Percentiles rank a stretch among this genome's conserved stretches.
Evolutionary conservation across 2,888 invertebrate genomes (phyloP).

Genomic region (Drosophila helvetica): DNA sequence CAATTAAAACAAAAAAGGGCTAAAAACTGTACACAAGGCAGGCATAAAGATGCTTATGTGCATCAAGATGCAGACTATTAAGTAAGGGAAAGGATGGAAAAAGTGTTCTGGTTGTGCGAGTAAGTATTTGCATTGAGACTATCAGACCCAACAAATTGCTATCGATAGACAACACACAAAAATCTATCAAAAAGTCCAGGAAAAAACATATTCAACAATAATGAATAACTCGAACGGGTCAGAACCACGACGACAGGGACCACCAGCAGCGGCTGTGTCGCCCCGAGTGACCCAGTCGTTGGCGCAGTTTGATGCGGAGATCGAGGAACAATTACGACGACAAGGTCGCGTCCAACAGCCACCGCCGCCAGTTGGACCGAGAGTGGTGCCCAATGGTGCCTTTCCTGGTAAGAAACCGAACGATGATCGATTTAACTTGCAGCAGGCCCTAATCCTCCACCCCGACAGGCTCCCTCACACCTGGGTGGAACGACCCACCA

Average conservation of each 20-base stretch:
- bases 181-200: background rate
- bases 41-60: background rate
- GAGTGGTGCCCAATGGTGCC: conserved; percentile 55
- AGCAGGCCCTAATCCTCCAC: background rate
- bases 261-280: background rate
- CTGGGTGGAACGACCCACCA: conserved; percentile 84
- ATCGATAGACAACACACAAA: background rate
- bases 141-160: background rate
- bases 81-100: background rate
- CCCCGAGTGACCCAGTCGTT: background rate
- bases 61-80: background rate
- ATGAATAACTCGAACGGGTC: background rate
- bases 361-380: conserved; percentile 62
- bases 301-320: background rate
- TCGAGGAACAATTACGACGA: conserved; percentile 5
- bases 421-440: background rate
- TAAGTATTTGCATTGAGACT: background rate
- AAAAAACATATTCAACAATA: background rate
- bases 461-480: conserved; percentile 79
- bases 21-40: background rate
- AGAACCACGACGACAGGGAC: background rate
- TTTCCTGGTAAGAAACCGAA: conserved; percentile 55
- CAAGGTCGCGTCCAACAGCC: conserved; percentile 31
- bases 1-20: background rate
- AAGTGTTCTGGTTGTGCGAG: background rate